Evolutionary conservation across 2,113 vertebrate species (phyloP), one percentile per base, ranked within the genome.

Genomic region (Zosterops borbonicus): DNA sequence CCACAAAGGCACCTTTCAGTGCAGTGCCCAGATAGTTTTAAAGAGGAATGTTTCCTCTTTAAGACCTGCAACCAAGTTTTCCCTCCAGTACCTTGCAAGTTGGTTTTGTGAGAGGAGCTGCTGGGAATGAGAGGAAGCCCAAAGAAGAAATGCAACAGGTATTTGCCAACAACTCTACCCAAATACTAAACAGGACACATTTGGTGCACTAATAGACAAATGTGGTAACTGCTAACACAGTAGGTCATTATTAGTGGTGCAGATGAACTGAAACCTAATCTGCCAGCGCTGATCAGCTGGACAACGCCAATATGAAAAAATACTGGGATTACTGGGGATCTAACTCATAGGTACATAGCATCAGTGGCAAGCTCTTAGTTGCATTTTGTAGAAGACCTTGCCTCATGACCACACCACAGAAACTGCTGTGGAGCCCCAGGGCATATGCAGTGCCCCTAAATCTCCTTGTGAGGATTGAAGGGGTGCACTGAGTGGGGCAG

Each of bases 381-480:
- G 13, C 5, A 1, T 90, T 95, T 46, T 62, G 59, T 24, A 73
- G 70, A 90, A 56, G 52, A 79, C 23, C 13, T 14, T 80, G 22
- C 37, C 88, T 60, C 23, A 6, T 11, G 46, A 39, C 6, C 6
- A 14, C 27, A 70, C 8, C 7, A 10, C 68, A 75, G 56, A 86
- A 86, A 60, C 19, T 27, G 39, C 13, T 77, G 41, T 11, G 33
- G 27, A 85, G 27, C 6, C 24, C 18, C 33, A 50, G 17, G 9
- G 21, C 9, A 65, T 12, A 42, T 5, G 14, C 42, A 63, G 19
- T 1, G 12, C 19, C 37, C 22, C 8, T 25, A 23, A 3, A 62
- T 15, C 25, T 80, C 11, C 17, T 33, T 0, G 0, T 1, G 3
- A 42, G 24, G 12, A 58, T 2, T 8, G 17, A 83, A 69, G 33